phyloP scores from a whole-genome alignment of 2,113 vertebrate genomes.

The Silurus asotus region DNA sequence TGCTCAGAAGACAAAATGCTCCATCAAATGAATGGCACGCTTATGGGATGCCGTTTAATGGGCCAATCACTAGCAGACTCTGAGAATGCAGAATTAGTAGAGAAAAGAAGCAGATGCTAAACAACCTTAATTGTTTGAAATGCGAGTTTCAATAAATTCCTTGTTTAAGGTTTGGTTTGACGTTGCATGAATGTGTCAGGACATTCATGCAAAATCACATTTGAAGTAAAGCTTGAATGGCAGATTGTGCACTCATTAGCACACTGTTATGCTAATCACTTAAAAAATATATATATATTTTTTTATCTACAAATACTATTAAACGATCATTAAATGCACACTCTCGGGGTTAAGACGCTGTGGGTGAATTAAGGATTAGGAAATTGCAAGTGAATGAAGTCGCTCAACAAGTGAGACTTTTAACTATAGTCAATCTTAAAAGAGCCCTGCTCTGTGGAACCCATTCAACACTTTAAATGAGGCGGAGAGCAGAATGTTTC shows the following conservation, averaged over 20 bases:
- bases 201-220: neutral
- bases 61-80: neutral
- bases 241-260: neutral
- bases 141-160: neutral
- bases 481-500: slow-evolving; percentile 33
- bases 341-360: neutral
- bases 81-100: neutral
- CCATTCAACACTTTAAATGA: slow-evolving; percentile 14
- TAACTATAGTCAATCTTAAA: slow-evolving; percentile 38
- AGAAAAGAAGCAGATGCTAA: slow-evolving; percentile 7
- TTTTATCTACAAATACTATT: neutral
- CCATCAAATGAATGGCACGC: neutral
- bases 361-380: neutral
- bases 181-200: neutral
- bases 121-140: neutral
- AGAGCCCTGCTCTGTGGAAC: slow-evolving; percentile 40
- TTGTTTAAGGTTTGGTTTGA: slow-evolving; percentile 1
- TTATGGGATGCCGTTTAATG: neutral
- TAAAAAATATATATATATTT: no score
- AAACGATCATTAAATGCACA: neutral
- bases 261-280: neutral
- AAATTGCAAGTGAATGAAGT: slow-evolving; percentile 8
- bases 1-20: neutral
- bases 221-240: neutral
- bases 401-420: neutral